Base-by-base conservation (phyloP, 2,888 invertebrate genomes). In the Tribolium freemani region DNA sequence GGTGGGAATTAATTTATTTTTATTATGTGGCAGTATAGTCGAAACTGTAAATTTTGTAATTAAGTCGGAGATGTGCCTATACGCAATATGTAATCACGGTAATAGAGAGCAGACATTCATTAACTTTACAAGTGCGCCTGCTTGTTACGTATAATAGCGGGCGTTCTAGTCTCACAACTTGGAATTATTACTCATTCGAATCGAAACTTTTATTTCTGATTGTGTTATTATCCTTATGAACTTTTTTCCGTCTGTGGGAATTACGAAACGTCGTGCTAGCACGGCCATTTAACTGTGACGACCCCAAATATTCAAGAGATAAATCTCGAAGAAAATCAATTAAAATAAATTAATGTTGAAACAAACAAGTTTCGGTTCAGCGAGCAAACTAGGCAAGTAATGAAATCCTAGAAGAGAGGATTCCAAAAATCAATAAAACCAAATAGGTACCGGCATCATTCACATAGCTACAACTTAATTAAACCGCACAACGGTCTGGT, bases 391-490 rank as follows among this genome's bases (percentile, higher is more conserved):
- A 73, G 70, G 57, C 60, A 56, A 71, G 57, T 71, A 76, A 73
- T 70, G 74, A 76, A n/a, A 74, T 75, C 75, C 76, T 71, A 72
- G 70, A 74, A 71, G 67, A 71, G 74, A 76, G 72, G 75, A 78
- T 78, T 77, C 78, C 66, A 80, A 81, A 81, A 83, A 82, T 83
- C 82, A 77, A 83, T 83, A 83, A 81, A 79, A 80, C 79, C 81
- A 78, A 80, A 81, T 80, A 81, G 81, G 81, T 70, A 67, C 54
- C 20, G 76, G 79, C 81, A 84, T 83, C 82, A 81, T 80, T 82
- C 83, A 83, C 82, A 82, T 81, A 81, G 81, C 82, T 81, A 81
- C 82, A 80, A 82, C 83, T 83, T 83, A 84, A 84, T 84, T 84
- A 84, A 84, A 82, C 81, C 83, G 79, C 81, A 77, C 69, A 78